A percentile compares a stretch with the other conserved stretches of the same genome.
Evolutionary conservation across 1,140 invertebrate species (phyloP).

Genomic region (Berghia stephanieae): DNA sequence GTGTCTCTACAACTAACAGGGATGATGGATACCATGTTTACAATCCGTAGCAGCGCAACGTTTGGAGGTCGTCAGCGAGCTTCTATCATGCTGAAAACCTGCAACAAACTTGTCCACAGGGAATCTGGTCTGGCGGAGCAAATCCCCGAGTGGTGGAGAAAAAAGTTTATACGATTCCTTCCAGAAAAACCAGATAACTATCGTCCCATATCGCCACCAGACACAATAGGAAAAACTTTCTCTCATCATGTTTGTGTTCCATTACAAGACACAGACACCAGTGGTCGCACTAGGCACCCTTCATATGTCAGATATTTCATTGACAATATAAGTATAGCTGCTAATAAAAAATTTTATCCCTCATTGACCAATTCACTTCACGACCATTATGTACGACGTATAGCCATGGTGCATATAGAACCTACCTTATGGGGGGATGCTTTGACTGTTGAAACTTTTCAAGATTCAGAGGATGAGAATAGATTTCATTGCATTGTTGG

Average conservation of each 20-base stretch:
- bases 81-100: slow-evolving; percentile 36
- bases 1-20: slow-evolving; percentile 33
- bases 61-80: slow-evolving; percentile 40
- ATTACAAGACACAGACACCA: slow-evolving; percentile 37
- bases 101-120: slow-evolving; percentile 32
- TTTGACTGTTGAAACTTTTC: slow-evolving; percentile 36
- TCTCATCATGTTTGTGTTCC: slow-evolving; percentile 39
- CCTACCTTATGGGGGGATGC: slow-evolving; percentile 37
- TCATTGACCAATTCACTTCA: slow-evolving; percentile 28
- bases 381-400: slow-evolving; percentile 29
- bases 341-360: slow-evolving; percentile 35
- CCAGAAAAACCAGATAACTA: slow-evolving; percentile 36
- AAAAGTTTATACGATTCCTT: slow-evolving; percentile 31
- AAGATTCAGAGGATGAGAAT: slow-evolving; percentile 28
- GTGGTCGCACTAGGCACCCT: slow-evolving; percentile 36
- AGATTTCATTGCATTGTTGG: slow-evolving; percentile 36
- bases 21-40: slow-evolving; percentile 39
- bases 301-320: slow-evolving; percentile 39
- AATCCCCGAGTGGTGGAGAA: slow-evolving; percentile 41
- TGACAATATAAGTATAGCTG: slow-evolving; percentile 43
- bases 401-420: slow-evolving; percentile 33
- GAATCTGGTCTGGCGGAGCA: slow-evolving; percentile 35
- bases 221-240: slow-evolving; percentile 31
- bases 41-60: slow-evolving; percentile 30
- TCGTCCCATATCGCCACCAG: slow-evolving; percentile 28